These are phyloP conservation scores for Rachycentron canadum DNA, from an alignment of 2,797 vertebrate species.

Conservation along the genomic window DNA sequence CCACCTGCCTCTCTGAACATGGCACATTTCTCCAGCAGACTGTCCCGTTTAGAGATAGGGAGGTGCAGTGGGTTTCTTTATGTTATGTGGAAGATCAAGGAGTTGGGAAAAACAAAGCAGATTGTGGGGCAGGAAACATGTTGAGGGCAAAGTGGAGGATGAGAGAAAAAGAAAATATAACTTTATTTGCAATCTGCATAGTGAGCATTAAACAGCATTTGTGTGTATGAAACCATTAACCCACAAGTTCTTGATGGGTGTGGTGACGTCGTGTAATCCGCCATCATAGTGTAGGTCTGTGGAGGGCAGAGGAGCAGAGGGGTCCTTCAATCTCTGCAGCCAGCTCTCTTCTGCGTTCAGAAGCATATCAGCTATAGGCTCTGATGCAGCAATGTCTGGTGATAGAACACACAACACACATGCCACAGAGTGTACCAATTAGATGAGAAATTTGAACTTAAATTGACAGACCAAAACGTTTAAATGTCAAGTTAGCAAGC, in stretches of 20 bases:
- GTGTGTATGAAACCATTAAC: conserved; percentile 60
- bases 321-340: conserved; percentile 86
- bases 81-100: not conserved
- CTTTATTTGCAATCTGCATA: not conserved
- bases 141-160: not conserved
- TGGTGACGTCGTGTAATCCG: conserved; percentile 83
- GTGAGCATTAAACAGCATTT: not conserved
- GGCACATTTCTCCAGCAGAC: conserved; percentile 93
- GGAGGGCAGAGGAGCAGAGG: conserved; percentile 73
- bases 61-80: conserved; percentile 88
- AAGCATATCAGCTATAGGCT: conserved; percentile 90
- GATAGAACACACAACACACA: conserved; percentile 25
- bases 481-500: not conserved
- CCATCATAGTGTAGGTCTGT: conserved; percentile 89
- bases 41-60: conserved; percentile 94
- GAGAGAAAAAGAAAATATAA: not conserved
- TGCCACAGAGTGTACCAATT: not conserved
- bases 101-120: not conserved
- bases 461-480: not conserved
- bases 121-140: not conserved
- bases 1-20: conserved; percentile 93
- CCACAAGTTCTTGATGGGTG: conserved; percentile 90
- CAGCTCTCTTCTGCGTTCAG: conserved; percentile 90
- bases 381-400: conserved; percentile 90
- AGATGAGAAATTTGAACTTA: conserved; percentile 3